These are phyloP conservation scores for Neoscelio sp. DNA, from an alignment of 2,888 invertebrate species.

Conservation along the genomic window DNA sequence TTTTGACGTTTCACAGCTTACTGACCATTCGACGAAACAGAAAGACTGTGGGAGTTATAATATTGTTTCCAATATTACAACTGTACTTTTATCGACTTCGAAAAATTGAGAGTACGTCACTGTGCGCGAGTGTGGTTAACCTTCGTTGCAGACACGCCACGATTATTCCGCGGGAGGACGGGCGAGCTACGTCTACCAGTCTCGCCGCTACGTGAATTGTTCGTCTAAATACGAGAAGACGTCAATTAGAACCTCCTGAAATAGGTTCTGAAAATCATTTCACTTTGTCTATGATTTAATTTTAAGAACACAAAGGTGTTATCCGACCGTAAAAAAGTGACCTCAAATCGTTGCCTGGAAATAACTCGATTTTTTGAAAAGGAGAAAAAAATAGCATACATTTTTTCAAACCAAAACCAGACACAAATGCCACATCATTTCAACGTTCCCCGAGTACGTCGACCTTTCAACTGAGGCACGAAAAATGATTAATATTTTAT, in stretches of 20 bases:
- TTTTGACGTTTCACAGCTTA: too few species aligned
- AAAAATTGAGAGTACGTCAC: not conserved
- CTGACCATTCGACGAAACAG: too few species aligned
- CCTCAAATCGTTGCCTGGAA: slow-evolving; percentile 32
- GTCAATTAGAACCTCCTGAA: not conserved
- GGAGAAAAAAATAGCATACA: not conserved
- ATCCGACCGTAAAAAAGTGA: slow-evolving; percentile 39
- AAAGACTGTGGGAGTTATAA: too few species aligned
- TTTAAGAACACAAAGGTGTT: slow-evolving; percentile 34
- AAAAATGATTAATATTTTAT: slow-evolving; percentile 5
- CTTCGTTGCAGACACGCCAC: slow-evolving; percentile 8
- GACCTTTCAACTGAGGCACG: too few species aligned
- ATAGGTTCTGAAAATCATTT: slow-evolving; percentile 21
- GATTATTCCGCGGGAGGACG: too few species aligned
- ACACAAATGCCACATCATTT: slow-evolving; percentile 1
- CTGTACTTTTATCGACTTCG: too few species aligned
- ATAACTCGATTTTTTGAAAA: slow-evolving; percentile 3
- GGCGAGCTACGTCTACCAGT: not conserved
- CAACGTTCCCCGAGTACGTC: not conserved
- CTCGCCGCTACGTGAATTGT: not conserved
- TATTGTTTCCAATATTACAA: too few species aligned
- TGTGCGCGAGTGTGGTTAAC: slow-evolving; percentile 11
- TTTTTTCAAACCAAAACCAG: not conserved
- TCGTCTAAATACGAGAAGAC: not conserved
- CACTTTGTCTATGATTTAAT: slow-evolving; percentile 8